Percentiles rank a stretch among this genome's conserved stretches.
Conservation (phyloP, 1,140 invertebrate genomes). For the Agrilus planipennis region DNA sequence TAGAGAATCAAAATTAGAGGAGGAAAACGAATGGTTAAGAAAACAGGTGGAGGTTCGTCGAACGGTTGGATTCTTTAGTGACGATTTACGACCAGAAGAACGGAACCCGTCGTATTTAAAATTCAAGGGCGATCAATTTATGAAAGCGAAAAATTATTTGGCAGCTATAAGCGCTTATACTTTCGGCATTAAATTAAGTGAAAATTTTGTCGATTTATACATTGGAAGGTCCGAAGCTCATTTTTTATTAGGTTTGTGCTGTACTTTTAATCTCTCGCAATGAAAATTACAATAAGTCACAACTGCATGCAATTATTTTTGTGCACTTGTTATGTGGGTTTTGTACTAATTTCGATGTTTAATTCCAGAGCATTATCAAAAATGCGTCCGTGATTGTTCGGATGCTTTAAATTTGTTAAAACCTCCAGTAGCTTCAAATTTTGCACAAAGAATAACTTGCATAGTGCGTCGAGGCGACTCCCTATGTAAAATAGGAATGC, state of each 20-base stretch:
- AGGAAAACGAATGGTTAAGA: slow-evolving; percentile 71
- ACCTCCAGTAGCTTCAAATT: slow-evolving; percentile 58
- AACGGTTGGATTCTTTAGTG: slow-evolving; percentile 56
- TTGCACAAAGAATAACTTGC: slow-evolving; percentile 53
- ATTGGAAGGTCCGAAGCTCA: slow-evolving; percentile 66
- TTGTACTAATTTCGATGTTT: slow-evolving; percentile 8
- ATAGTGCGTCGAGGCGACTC: slow-evolving; percentile 59
- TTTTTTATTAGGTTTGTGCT: slow-evolving; percentile 53
- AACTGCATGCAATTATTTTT: not conserved
- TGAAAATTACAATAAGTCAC: not conserved
- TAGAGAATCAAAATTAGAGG: slow-evolving; percentile 57
- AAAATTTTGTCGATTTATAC: slow-evolving; percentile 61
- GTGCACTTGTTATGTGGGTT: not conserved
- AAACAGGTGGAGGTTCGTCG: slow-evolving; percentile 65
- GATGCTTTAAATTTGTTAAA: slow-evolving; percentile 59
- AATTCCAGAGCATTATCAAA: slow-evolving; percentile 12
- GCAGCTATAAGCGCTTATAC: slow-evolving; percentile 71
- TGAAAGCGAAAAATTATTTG: slow-evolving; percentile 58
- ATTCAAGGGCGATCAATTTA: slow-evolving; percentile 70
- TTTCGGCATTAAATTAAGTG: slow-evolving; percentile 62
- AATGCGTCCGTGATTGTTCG: slow-evolving; percentile 36
- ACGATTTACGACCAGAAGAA: slow-evolving; percentile 70
- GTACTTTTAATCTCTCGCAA: slow-evolving; percentile 29
- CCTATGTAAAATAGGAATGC: slow-evolving; percentile 55
- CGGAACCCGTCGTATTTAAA: slow-evolving; percentile 71